Percentiles rank a stretch among this genome's conserved stretches.
Conservation (phyloP, 2,113 vertebrate species). For the Leuciscus idus region DNA sequence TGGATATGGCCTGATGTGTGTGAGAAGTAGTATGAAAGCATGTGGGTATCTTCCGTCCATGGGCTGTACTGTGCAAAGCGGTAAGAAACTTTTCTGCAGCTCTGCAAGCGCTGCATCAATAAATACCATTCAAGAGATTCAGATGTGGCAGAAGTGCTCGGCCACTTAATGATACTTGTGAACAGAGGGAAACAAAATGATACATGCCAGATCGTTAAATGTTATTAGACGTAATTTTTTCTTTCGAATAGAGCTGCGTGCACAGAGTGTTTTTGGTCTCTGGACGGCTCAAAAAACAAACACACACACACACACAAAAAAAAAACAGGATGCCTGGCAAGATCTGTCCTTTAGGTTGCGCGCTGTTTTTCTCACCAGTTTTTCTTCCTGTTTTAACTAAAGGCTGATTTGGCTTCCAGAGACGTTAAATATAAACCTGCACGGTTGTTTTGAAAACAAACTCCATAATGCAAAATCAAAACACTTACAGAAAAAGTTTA, state of each 20-base stretch:
- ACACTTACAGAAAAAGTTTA: constrained; percentile 9
- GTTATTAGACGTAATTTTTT: constrained; percentile 27
- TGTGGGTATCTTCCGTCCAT: neutral
- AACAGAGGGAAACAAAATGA: constrained; percentile 24
- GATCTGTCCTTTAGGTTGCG: neutral
- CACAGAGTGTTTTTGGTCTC: constrained; percentile 19
- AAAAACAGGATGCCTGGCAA: constrained; percentile 43
- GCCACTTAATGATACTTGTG: neutral
- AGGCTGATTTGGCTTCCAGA: neutral
- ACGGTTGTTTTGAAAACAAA: constrained; percentile 20
- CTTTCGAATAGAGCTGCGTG: neutral
- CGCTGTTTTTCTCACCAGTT: constrained; percentile 7
- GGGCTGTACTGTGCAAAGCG: neutral
- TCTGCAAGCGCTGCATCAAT: neutral
- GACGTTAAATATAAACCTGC: constrained; percentile 17
- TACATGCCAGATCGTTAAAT: neutral
- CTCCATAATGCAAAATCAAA: neutral
- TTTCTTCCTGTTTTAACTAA: constrained; percentile 45
- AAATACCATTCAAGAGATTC: neutral
- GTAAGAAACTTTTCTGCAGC: neutral
- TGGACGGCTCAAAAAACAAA: constrained; percentile 20
- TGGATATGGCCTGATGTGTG: constrained; percentile 27
- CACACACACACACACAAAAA: neutral
- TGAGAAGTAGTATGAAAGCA: neutral
- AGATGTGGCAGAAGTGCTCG: neutral